A percentile compares a stretch with the other conserved stretches of the same genome.
These are phyloP conservation scores for Melipona beecheii DNA, from an alignment of 2,888 invertebrate genomes.

Conservation along the genomic window DNA sequence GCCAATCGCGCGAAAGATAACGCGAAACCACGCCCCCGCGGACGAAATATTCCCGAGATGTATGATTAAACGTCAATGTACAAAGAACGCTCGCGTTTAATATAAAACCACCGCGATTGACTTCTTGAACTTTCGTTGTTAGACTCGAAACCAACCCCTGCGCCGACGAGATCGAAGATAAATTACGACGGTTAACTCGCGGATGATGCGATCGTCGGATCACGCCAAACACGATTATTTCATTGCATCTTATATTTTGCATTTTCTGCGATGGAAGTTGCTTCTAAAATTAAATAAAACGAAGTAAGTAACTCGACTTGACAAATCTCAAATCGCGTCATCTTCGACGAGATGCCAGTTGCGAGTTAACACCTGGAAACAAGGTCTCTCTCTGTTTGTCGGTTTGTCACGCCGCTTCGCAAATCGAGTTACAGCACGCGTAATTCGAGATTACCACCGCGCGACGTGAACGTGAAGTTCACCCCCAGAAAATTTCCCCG, in stretches of 20 bases:
- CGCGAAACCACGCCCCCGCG: conserved; percentile 19
- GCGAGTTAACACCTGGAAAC: conserved; percentile 3
- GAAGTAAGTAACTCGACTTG: too few relatives aligned
- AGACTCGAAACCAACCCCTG: conserved; percentile 5
- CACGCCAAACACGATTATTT: too few relatives aligned
- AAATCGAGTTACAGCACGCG: conserved; percentile 9
- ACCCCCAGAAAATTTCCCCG: neutral
- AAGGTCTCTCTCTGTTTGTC: conserved; percentile 8
- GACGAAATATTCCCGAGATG: neutral
- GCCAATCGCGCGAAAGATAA: conserved; percentile 4
- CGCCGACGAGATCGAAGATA: too few relatives aligned
- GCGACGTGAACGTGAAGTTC: neutral
- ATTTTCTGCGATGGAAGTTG: too few relatives aligned
- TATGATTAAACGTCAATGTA: conserved; percentile 27
- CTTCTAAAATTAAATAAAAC: too few relatives aligned
- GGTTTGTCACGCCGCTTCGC: conserved; percentile 40
- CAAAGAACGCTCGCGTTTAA: conserved; percentile 33
- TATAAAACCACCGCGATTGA: conserved; percentile 34
- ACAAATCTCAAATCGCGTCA: neutral
- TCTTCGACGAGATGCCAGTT: neutral
- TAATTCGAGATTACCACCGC: conserved; percentile 10
- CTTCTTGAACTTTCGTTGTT: conserved; percentile 42
- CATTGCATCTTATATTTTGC: too few relatives aligned
- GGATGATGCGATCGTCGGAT: neutral
- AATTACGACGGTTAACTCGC: neutral